Evolutionary conservation across 2,797 vertebrate species (phyloP).

Genomic region (Melanotaenia pygmaea): DNA sequence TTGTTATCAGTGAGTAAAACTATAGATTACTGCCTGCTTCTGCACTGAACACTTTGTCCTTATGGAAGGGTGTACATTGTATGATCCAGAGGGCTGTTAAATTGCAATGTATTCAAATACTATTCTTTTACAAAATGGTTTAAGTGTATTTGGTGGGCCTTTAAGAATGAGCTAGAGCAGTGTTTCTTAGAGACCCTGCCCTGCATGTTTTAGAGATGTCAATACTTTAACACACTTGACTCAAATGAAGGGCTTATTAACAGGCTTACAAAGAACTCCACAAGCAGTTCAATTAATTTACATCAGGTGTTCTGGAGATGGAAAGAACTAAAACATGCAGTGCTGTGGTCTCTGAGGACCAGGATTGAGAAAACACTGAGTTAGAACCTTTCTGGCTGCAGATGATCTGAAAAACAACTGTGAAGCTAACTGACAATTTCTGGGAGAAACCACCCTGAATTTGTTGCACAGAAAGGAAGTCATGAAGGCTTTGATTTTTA

Average conservation of each 20-base stretch:
- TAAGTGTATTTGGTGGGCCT: too few species aligned
- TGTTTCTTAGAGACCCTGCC: too few species aligned
- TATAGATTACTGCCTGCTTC: not conserved
- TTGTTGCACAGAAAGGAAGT: not conserved
- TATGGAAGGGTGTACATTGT: not conserved
- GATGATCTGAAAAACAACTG: not conserved
- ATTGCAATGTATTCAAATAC: not conserved
- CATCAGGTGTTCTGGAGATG: not conserved
- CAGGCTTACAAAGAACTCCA: too few species aligned
- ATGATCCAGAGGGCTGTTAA: not conserved
- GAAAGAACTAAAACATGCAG: not conserved
- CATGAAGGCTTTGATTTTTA: not conserved
- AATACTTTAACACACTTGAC: too few species aligned
- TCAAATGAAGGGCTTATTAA: too few species aligned
- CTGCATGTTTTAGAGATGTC: too few species aligned
- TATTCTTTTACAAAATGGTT: not conserved
- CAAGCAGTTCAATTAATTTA: too few species aligned
- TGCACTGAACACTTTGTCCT: not conserved
- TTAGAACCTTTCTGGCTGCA: not conserved
- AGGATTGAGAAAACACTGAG: not conserved
- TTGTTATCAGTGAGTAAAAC: not conserved
- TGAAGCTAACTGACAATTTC: not conserved
- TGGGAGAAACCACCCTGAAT: not conserved
- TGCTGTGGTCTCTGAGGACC: not conserved
- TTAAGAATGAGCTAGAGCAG: too few species aligned